These are phyloP conservation scores for Oxytorus armatus DNA, from an alignment of 2,888 invertebrate species.

Conservation along the genomic window DNA sequence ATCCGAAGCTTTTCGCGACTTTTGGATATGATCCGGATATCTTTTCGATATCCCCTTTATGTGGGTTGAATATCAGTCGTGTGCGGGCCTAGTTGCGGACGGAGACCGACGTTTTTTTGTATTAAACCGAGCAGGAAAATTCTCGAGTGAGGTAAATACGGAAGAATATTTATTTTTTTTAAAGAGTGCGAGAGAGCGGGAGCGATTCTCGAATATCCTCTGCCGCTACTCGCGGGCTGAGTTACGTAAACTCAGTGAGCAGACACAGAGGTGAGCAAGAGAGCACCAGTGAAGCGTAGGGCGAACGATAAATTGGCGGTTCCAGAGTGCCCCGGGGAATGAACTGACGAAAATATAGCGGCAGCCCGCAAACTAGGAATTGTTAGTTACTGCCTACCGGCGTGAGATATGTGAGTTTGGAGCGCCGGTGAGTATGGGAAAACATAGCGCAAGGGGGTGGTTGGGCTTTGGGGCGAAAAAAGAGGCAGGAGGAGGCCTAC, in stretches of 20 bases:
- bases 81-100: no score
- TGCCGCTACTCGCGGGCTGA: conserved; percentile 13
- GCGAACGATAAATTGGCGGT: conserved; percentile 80
- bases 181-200: conserved; percentile 27
- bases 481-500: conserved; percentile 18
- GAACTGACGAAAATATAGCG: conserved; percentile 83
- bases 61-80: no score
- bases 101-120: conserved; percentile 28
- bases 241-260: conserved; percentile 5
- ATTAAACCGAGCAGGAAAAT: conserved; percentile 42
- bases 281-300: conserved; percentile 67
- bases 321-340: conserved; percentile 78
- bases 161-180: not conserved
- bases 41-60: no score
- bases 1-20: no score
- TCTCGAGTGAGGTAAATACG: conserved; percentile 19
- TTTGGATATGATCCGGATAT: no score
- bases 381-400: conserved; percentile 81
- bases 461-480: conserved; percentile 16
- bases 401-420: conserved; percentile 80
- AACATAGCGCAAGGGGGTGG: conserved; percentile 25
- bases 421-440: conserved; percentile 61
- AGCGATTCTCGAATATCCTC: conserved; percentile 41
- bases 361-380: conserved; percentile 82
- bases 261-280: conserved; percentile 24